These are phyloP conservation scores for Ctenosaura bakeri DNA, from an alignment of 2,797 vertebrate genomes.

Conservation along the genomic window DNA sequence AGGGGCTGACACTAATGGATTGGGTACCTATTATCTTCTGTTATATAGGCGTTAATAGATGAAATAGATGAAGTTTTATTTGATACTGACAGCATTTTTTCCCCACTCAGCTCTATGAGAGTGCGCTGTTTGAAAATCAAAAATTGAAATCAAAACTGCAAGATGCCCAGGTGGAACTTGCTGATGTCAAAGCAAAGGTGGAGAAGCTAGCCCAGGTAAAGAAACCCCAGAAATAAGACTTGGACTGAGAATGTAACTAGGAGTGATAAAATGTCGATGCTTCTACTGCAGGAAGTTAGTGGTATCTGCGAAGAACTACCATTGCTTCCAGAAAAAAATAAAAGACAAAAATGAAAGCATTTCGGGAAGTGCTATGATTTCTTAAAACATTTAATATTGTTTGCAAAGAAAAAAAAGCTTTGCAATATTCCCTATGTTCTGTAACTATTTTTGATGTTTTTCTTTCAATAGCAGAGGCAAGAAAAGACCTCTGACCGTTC, in stretches of 20 bases:
- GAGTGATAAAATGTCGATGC: background rate
- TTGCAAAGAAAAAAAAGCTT: background rate
- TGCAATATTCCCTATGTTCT: background rate
- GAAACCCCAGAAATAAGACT: background rate
- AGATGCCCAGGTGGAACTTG: conserved; percentile 92
- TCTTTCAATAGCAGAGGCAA: conserved; percentile 85
- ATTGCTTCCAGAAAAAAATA: conserved; percentile 13
- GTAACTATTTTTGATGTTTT: conserved; percentile 63
- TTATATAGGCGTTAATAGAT: background rate
- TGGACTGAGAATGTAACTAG: background rate
- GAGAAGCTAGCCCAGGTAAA: conserved; percentile 92
- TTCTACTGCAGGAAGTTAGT: background rate
- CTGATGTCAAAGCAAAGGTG: conserved; percentile 89
- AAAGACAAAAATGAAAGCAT: background rate
- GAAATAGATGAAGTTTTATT: background rate
- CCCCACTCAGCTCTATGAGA: conserved; percentile 89
- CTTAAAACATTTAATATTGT: background rate
- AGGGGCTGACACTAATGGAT: background rate
- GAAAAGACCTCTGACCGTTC: conserved; percentile 92
- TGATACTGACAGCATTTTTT: background rate
- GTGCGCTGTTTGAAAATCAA: conserved; percentile 93
- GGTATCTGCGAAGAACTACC: background rate
- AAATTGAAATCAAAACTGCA: conserved; percentile 93
- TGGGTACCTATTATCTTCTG: background rate
- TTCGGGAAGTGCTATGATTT: background rate